Conservation (phyloP, 1,140 invertebrate species). For the Pogonus chalceus region DNA sequence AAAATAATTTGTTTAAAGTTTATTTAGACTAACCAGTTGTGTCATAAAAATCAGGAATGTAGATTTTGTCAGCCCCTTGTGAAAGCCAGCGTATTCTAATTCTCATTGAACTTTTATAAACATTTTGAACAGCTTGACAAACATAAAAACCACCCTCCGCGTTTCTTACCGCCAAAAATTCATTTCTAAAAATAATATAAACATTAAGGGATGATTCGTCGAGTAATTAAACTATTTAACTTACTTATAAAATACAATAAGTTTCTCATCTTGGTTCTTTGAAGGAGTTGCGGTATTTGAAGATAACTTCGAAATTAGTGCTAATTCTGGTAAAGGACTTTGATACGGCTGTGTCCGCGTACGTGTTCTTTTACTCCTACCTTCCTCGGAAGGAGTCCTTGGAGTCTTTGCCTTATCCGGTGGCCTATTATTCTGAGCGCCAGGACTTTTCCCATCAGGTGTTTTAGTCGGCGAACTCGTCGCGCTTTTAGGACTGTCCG, state of each 20-base stretch:
- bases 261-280: slow-evolving; percentile 64
- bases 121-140: slow-evolving; percentile 84
- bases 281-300: slow-evolving; percentile 47
- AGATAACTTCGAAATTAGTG: slow-evolving; percentile 57
- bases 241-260: slow-evolving; percentile 76
- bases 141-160: slow-evolving; percentile 81
- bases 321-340: slow-evolving; percentile 66
- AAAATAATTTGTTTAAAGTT: slow-evolving; percentile 9
- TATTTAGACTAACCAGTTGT: slow-evolving; percentile 51
- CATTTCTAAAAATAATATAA: slow-evolving; percentile 49
- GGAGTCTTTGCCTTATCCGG: slow-evolving; percentile 20
- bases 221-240: too few relatives aligned
- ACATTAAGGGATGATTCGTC: not conserved
- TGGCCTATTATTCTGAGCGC: slow-evolving; percentile 27
- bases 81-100: slow-evolving; percentile 86
- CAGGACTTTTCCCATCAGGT: slow-evolving; percentile 30
- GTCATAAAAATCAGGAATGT: slow-evolving; percentile 85
- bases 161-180: slow-evolving; percentile 84
- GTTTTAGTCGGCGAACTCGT: slow-evolving; percentile 31
- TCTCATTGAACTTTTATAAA: slow-evolving; percentile 69
- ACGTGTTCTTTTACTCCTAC: slow-evolving; percentile 23
- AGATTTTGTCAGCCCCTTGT: slow-evolving; percentile 58
- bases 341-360: slow-evolving; percentile 58
- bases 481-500: slow-evolving; percentile 27
- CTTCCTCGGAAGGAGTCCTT: slow-evolving; percentile 19